A percentile compares a stretch with the other conserved stretches of the same genome.
Evolutionary conservation across 2,888 invertebrate species (phyloP).

Genomic region (Lasioglossum zephyrum): DNA sequence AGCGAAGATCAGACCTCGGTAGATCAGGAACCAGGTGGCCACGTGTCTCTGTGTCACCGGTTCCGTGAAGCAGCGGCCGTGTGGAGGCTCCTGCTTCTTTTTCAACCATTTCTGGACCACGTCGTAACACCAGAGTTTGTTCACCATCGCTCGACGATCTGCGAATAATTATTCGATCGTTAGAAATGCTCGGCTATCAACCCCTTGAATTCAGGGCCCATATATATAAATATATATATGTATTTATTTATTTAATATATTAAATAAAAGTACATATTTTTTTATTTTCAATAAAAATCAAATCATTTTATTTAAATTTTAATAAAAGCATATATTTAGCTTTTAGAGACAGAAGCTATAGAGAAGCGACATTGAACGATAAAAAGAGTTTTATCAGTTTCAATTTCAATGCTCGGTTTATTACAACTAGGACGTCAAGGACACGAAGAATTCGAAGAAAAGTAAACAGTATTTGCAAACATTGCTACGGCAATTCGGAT

Average conservation of each 20-base stretch:
- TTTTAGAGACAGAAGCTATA: no score
- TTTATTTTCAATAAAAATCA: no score
- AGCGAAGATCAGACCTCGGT: slow-evolving; percentile 86
- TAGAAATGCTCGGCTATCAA: no score
- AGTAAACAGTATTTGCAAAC: background rate
- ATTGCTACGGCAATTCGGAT: background rate
- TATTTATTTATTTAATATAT: no score
- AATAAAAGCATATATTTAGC: no score
- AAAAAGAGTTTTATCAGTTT: background rate
- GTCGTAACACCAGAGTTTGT: slow-evolving; percentile 81
- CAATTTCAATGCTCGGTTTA: no score
- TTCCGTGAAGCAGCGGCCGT: slow-evolving; percentile 75
- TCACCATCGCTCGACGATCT: slow-evolving; percentile 83
- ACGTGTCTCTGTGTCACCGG: slow-evolving; percentile 73
- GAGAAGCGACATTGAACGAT: background rate
- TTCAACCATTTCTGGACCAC: slow-evolving; percentile 77
- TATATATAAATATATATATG: no score
- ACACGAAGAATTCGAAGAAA: background rate
- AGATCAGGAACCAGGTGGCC: slow-evolving; percentile 83
- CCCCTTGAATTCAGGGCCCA: no score
- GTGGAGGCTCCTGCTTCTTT: slow-evolving; percentile 73
- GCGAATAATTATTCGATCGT: slow-evolving; percentile 37
- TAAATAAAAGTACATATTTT: no score
- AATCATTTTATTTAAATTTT: no score
- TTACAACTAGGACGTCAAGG: background rate